Base-by-base conservation (phyloP, 2,113 vertebrate genomes). In the Eolophus roseicapilla region DNA sequence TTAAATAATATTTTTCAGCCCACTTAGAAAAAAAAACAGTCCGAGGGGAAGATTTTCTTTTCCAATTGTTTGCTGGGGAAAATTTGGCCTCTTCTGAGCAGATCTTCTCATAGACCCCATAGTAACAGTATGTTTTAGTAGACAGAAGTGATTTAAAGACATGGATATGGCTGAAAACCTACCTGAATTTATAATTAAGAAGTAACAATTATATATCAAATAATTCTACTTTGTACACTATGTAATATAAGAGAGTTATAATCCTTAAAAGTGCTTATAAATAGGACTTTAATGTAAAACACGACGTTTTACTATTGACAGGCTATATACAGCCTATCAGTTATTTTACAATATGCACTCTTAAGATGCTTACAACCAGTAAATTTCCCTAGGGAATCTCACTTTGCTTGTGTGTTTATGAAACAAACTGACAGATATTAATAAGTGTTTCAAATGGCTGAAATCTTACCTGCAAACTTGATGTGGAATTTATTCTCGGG, bases 401-500 rank as follows among this genome's bases (percentile, higher is more conserved):
- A 29, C 28, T 93, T 88, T 37, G 33, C 46, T 39, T 60, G 14
- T 52, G 14, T 13, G 35, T 33, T 85, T 13, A 35, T 35, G 24
- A 60, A 92, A 57, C 11, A 35, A 92, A 52, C 31, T 69, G 28
- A 39, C 31, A 79, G 37, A 65, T 85, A 52, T 18, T 8, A 70
- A 44, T 1, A 13, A n/a, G 13, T 47, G 35, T 43, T 91, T 88
- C 33, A 63, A 69, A 65, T 69, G 13, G 31, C 39, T 64, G 37
- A 43, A 74, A 2, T 55, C 21, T 75, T 97, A 99, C 99, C 99
- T 97, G 99, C 99, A 98, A 99, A 99, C 96, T 99, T 99, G 69
- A 99, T 99, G 95, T 99, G 99, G 89, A 99, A 99, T 98, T 99
- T 99, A 93, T 99, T 99, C 97, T 99, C 99, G 47, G 99, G 99